phyloP scores from a whole-genome alignment of 2,797 vertebrate species.

The Anas flavirostris region DNA sequence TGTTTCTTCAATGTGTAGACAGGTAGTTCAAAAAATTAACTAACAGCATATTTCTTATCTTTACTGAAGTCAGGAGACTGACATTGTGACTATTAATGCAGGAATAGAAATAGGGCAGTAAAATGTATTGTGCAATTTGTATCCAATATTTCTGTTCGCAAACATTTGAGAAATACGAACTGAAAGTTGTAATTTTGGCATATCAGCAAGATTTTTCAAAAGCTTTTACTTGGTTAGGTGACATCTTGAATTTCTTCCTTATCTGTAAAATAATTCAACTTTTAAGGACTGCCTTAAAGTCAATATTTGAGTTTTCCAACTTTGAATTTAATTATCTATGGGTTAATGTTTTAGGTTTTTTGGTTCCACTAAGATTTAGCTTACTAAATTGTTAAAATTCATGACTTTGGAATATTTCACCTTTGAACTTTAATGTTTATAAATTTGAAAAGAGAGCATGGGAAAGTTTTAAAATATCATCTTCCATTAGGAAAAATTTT shows the following conservation, averaged over 20 bases:
- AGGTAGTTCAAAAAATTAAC: neutral
- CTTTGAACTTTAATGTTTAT: neutral
- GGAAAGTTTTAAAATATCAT: neutral
- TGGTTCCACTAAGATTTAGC: neutral
- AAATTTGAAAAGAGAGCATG: neutral
- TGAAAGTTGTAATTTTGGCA: neutral
- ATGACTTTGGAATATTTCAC: neutral
- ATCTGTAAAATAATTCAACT: neutral
- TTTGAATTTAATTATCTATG: neutral
- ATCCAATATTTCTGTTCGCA: neutral
- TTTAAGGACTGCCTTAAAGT: neutral
- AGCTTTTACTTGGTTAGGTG: neutral
- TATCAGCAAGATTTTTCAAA: conserved; percentile 12
- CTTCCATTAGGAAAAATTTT: neutral
- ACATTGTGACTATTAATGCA: neutral
- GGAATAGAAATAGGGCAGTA: neutral
- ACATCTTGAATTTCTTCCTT: neutral
- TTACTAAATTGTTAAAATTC: neutral
- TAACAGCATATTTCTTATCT: neutral
- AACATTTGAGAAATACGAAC: neutral
- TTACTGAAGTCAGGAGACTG: neutral
- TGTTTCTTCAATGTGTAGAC: neutral
- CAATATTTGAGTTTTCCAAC: neutral
- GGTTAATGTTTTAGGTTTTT: neutral
- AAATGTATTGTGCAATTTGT: neutral